A percentile compares a stretch with the other conserved stretches of the same genome.
Evolutionary conservation across 2,113 vertebrate species (phyloP).

Genomic region (Oncorhynchus masou): DNA sequence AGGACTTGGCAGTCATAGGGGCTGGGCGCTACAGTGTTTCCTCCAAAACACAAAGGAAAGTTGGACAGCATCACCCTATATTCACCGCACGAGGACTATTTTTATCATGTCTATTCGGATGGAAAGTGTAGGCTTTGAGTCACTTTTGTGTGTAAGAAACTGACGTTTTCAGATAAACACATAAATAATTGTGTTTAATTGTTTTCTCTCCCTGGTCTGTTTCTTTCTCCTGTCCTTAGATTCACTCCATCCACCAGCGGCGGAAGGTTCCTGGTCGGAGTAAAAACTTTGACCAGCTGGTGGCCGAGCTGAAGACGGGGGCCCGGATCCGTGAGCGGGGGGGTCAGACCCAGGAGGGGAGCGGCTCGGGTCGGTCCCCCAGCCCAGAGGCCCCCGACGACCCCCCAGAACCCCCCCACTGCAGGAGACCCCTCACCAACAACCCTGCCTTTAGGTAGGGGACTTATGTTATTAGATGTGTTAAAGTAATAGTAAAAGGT

Average conservation of each 20-base stretch:
- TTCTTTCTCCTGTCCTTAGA: constrained; percentile 63
- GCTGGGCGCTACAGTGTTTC: too few species aligned
- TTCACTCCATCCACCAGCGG: constrained; percentile 91
- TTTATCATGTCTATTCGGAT: too few species aligned
- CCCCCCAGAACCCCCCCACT: constrained; percentile 54
- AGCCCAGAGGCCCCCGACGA: constrained; percentile 66
- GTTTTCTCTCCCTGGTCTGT: not conserved
- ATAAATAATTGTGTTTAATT: too few species aligned
- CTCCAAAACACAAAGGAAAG: too few species aligned
- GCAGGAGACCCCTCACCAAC: constrained; percentile 75
- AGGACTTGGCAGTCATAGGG: too few species aligned
- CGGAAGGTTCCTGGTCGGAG: constrained; percentile 86
- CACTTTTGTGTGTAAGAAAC: too few species aligned
- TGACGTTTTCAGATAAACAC: accelerated
- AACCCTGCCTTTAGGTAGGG: constrained; percentile 79
- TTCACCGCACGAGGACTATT: too few species aligned
- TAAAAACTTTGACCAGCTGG: constrained; percentile 90
- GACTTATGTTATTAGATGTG: not conserved
- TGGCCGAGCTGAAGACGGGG: constrained; percentile 86
- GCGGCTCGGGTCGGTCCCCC: constrained; percentile 48
- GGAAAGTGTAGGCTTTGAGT: too few species aligned
- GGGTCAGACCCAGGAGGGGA: constrained; percentile 66
- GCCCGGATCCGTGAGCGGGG: constrained; percentile 80
- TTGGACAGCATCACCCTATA: too few species aligned
- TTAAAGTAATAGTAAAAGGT: not conserved